phyloP scores from a whole-genome alignment of 2,113 vertebrate genomes.

The Xenotilapia flavipinnis region DNA sequence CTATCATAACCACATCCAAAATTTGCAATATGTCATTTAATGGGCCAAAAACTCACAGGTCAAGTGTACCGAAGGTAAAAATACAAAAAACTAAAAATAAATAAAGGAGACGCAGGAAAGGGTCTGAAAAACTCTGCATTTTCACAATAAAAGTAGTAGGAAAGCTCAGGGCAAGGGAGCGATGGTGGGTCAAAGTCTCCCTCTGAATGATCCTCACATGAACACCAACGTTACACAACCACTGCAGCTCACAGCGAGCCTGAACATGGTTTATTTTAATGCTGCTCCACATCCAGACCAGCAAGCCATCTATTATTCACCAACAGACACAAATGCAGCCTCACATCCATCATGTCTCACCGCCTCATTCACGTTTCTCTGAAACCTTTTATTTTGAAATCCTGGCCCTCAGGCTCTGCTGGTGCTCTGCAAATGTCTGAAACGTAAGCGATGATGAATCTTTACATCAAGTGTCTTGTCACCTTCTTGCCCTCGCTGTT shows the following conservation, averaged over 20 bases:
- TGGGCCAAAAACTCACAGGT: background rate
- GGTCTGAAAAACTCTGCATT: background rate
- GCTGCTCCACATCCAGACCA: background rate
- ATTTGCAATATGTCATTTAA: background rate
- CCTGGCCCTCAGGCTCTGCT: background rate
- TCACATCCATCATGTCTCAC: background rate
- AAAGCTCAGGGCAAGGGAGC: background rate
- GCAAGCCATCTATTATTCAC: background rate
- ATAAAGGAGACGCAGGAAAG: background rate
- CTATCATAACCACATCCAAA: background rate
- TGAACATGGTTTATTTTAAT: background rate
- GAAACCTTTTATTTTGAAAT: background rate
- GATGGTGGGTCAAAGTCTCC: background rate
- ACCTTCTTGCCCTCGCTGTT: conserved; percentile 75
- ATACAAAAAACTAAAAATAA: background rate
- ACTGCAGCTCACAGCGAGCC: background rate
- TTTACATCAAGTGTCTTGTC: background rate
- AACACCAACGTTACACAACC: background rate
- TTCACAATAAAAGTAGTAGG: background rate
- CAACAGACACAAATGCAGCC: background rate
- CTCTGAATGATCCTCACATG: background rate
- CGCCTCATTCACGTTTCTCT: background rate
- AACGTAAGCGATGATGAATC: background rate
- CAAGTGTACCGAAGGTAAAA: background rate
- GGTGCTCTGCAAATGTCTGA: background rate